Base-by-base conservation (phyloP, 2,888 invertebrate genomes). In the Strigamia crassipes region DNA sequence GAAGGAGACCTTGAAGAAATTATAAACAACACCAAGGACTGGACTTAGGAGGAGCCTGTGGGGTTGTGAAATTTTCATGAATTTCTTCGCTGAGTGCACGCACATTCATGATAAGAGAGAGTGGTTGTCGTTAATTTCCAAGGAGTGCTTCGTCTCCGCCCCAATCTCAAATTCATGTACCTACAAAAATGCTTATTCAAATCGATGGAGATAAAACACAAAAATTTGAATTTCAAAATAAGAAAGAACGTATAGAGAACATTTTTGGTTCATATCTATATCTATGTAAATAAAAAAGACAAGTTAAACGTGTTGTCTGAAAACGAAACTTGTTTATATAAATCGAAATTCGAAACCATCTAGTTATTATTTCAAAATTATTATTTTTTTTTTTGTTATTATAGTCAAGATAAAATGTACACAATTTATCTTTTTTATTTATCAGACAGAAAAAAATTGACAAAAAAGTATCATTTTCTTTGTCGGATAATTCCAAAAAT, bases 1-100 rank as follows among this genome's bases (percentile, higher is more conserved):
- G 18, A 56, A 56, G 56, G 56, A 56, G 56, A 56, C 56, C 56
- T 56, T 56, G 56, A 56, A 56, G n/a, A 56, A 56, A 56, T 56
- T 56, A 56, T 56, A 56, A 56, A 56, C 56, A 56, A 56, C 56
- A 56, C 56, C 56, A 56, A 56, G 56, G 56, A 56, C 56, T 56
- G 56, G 56, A 56, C 56, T 56, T 56, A 18, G 56, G 56, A 56
- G 56, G 56, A 56, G 56, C 56, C 56, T 56, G 15, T 56, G 56
- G 56, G 56, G 56, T 56, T 56, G 56, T 56, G 56, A 56, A 56
- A 56, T 56, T 56, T 56, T 56, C 56, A 56, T 56, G 56, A 56
- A 56, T 56, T 46, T 56, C 56, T 56, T 56, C 56, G 56, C 21
- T 56, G 56, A 56, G 56, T 56, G 56, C 56, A 56, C 56, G 56